These are phyloP conservation scores for Hiodon alosoides DNA, from an alignment of 2,113 vertebrate species.

Conservation along the genomic window DNA sequence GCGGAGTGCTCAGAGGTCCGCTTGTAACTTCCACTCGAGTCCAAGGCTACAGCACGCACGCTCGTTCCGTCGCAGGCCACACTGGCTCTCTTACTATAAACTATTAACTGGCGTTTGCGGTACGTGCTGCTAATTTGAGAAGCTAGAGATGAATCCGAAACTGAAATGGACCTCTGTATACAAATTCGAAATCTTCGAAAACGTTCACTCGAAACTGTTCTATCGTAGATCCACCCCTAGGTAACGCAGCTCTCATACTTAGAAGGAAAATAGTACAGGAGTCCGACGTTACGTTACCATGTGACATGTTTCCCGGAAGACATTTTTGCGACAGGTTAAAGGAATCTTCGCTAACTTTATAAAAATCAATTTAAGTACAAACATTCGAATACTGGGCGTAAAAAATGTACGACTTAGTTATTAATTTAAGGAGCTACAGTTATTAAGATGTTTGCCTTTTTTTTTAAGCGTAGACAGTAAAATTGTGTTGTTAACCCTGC, in stretches of 20 bases:
- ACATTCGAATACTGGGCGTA: too few species aligned
- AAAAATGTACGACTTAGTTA: too few species aligned
- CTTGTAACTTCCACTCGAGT: slow-evolving; percentile 60
- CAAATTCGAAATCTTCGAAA: neutral
- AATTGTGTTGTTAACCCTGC: neutral
- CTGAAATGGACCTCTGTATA: neutral
- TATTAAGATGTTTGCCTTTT: too few species aligned
- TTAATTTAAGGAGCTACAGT: too few species aligned
- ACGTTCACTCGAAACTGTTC: neutral
- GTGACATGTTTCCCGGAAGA: slow-evolving; percentile 19
- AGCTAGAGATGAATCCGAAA: neutral
- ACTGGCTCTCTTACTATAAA: slow-evolving; percentile 2
- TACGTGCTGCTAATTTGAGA: neutral
- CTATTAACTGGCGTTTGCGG: neutral
- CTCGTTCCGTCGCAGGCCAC: slow-evolving; percentile 12
- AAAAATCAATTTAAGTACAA: too few species aligned
- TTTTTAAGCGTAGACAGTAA: neutral
- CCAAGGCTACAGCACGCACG: slow-evolving; percentile 41
- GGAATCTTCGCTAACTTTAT: neutral
- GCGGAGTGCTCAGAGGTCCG: slow-evolving; percentile 57
- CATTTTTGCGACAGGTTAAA: slow-evolving; percentile 1
- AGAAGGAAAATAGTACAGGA: neutral
- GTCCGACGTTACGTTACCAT: neutral
- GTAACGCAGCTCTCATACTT: slow-evolving; percentile 8
- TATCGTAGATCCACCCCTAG: slow-evolving; percentile 10